Percentiles rank a stretch among this genome's conserved stretches.
Conservation (phyloP, 2,888 invertebrate genomes). For the Tenthredo distinguenda region DNA sequence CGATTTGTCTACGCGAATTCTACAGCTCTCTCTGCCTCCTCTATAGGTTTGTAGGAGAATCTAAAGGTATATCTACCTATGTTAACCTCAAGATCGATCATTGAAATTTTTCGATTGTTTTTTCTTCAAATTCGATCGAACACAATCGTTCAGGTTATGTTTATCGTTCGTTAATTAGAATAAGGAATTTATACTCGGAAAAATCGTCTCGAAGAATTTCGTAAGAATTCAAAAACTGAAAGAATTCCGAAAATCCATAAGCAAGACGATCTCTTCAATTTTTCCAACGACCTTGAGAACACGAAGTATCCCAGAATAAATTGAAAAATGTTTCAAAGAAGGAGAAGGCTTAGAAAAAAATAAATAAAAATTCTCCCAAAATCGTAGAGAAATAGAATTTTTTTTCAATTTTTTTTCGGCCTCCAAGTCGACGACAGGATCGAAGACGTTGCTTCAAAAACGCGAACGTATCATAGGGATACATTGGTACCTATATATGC, state of each 20-base stretch:
- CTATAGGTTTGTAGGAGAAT: neutral
- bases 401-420: neutral
- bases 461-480: too few relatives aligned
- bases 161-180: too few relatives aligned
- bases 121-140: neutral
- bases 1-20: slow-evolving; percentile 35
- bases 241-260: neutral
- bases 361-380: too few relatives aligned
- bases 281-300: neutral
- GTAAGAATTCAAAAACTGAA: too few relatives aligned
- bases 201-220: too few relatives aligned
- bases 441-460: neutral
- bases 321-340: neutral
- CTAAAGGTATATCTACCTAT: neutral
- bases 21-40: neutral
- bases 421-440: neutral
- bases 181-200: too few relatives aligned
- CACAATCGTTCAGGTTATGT: neutral
- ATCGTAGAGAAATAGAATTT: too few relatives aligned
- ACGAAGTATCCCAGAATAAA: neutral
- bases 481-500: neutral
- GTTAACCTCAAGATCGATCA: neutral
- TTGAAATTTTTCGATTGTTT: neutral
- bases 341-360: too few relatives aligned
- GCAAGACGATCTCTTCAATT: neutral